Evolutionary conservation across 1,140 invertebrate species (phyloP), one percentile per base, ranked within the genome.

Genomic region (Zaprionus camerounensis): DNA sequence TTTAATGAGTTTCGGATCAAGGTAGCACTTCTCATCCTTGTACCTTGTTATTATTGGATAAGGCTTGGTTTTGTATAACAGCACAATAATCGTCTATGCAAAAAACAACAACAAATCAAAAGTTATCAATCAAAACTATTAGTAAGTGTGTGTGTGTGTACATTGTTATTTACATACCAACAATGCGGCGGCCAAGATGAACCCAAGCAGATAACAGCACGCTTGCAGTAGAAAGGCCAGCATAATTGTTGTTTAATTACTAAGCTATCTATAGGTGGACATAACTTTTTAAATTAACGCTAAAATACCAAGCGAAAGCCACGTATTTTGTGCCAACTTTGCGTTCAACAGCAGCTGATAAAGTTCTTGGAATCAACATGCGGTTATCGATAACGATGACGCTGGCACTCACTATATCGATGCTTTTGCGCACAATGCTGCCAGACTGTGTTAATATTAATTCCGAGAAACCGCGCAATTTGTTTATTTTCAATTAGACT

Each of bases 1-100:
- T 79, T 93, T 83, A 12, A 94, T 94, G 56, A 93, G 94, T 38
- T 93, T 91, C n/a, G 94, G 94, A 94, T 98, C 95, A 66, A 95
- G 87, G 90, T 95, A 99, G 78, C 93, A 95, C 80, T 96, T 96
- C 93, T 99, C 98, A 86, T 96, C 95, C 81, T 96, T 94, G 81
- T 94, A 94, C 36, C 96, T 91, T 58, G 93, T 92, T 51, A 97
- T 94, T 57, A 94, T 87, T n/a, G 97, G 96, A 93, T 96, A 97
- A 24, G 95, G 94, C 76, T 94, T 93, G 5, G 95, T 95, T 59
- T 93, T 94, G 46, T 94, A 83, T 46, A 95, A 93, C 71, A 96
- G 63, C 61, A 95, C 76, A 51, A 95, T 68, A 73, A 94, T 94
- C 53, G 95, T 78, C 96, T 96, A 75, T 69, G 94, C 94, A 41